Conservation (phyloP, 1,140 invertebrate genomes). For the Leptonema lineaticorne region DNA sequence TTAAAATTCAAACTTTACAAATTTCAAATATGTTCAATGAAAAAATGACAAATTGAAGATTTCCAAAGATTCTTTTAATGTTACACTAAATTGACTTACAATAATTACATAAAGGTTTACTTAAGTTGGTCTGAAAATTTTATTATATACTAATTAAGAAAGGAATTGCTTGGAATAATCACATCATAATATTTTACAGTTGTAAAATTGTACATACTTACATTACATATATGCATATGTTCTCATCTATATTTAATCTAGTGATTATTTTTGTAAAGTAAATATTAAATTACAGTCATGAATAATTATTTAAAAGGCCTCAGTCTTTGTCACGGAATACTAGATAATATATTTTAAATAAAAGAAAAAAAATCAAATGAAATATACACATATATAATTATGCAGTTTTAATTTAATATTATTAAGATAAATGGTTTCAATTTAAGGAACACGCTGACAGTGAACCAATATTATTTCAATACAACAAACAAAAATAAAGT, state of each 20-base stretch:
- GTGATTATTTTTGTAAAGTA: background rate
- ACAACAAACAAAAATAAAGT: no score
- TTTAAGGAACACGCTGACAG: no score
- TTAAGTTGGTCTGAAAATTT: background rate
- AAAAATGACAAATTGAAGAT: no score
- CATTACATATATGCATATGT: background rate
- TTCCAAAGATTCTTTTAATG: no score
- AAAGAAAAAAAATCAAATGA: background rate
- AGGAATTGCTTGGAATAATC: background rate
- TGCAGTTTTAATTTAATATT: no score
- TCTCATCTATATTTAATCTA: background rate
- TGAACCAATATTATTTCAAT: no score
- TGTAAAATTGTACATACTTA: background rate
- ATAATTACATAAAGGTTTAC: no score
- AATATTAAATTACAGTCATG: slow-evolving; percentile 8
- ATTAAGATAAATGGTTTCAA: no score
- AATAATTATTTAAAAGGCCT: slow-evolving; percentile 9
- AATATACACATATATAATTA: no score
- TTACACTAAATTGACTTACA: no score
- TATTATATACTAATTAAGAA: background rate
- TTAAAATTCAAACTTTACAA: no score
- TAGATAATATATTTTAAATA: background rate
- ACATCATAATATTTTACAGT: background rate
- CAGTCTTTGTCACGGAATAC: slow-evolving; percentile 6
- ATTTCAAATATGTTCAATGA: no score